phyloP scores from a whole-genome alignment of 2,888 invertebrate species.

The Tetrapedia diversipes region DNA sequence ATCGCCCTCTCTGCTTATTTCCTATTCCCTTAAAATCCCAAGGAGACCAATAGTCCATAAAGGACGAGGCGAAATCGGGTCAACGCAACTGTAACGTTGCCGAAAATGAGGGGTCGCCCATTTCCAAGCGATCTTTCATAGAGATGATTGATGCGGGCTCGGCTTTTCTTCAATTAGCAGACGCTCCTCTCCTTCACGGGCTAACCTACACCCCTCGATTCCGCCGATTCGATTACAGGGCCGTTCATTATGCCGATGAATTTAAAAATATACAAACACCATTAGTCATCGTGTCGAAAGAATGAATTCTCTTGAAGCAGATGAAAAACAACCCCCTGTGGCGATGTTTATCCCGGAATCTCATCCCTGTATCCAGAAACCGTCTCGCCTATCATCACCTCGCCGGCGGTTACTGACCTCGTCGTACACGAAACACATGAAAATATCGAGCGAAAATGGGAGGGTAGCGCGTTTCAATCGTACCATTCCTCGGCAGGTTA shows the following conservation, averaged over 20 bases:
- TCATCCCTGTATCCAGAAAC: neutral
- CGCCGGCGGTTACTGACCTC: too few species aligned
- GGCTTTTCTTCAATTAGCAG: slow-evolving; percentile 70
- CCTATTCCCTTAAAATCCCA: neutral
- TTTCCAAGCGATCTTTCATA: slow-evolving; percentile 36
- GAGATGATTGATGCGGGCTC: slow-evolving; percentile 67
- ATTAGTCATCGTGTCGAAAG: slow-evolving; percentile 55
- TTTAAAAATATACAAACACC: slow-evolving; percentile 68
- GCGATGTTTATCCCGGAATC: neutral
- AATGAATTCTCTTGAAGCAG: slow-evolving; percentile 36
- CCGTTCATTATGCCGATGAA: slow-evolving; percentile 56
- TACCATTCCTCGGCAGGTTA: slow-evolving; percentile 34
- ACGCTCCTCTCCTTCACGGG: slow-evolving; percentile 39
- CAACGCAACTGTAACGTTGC: slow-evolving; percentile 47
- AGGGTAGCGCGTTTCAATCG: slow-evolving; percentile 53
- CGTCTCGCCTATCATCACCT: neutral
- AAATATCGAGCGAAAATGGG: slow-evolving; percentile 39
- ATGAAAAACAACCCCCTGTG: slow-evolving; percentile 28
- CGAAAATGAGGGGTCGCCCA: slow-evolving; percentile 12
- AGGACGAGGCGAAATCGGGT: slow-evolving; percentile 11
- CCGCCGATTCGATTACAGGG: slow-evolving; percentile 65
- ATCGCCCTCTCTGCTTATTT: neutral
- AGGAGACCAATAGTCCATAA: neutral
- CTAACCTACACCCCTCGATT: slow-evolving; percentile 26
- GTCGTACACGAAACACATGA: slow-evolving; percentile 8